Base-by-base conservation (phyloP, 2,113 vertebrate species). In the Rafetus swinhoei region DNA sequence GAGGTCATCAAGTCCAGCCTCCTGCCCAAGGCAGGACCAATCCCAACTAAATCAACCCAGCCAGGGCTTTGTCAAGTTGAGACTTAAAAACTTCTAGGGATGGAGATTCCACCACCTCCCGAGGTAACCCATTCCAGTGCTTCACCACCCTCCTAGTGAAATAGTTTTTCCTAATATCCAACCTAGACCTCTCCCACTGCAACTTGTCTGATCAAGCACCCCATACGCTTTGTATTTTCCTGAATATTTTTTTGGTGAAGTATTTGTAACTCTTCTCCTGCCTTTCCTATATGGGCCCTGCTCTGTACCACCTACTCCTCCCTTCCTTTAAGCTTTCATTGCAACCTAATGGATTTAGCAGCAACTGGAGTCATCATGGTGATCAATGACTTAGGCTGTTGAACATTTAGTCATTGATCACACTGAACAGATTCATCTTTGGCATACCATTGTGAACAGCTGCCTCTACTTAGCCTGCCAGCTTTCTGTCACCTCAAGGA, bases 381-480 rank as follows among this genome's bases (percentile, higher is more conserved):
- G 97, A 97, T 97, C 95, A 93, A 29, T 93, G 94, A n/a, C 89
- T 88, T 6, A 9, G 87, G 86, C 52, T 24, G 76, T 53, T 92
- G 86, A 92, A 91, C 60, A 79, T 45, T 54, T 39, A 93, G 89
- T 72, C 84, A 91, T 62, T 93, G 96, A 96, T 97, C 96, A 90
- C 87, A 16, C 62, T 53, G 81, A 90, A 93, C 9, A 91, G 84
- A 94, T 88, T 81, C 85, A 93, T 93, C 87, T 90, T 81, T 86
- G 93, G 32, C 84, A 79, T 45, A 85, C 81, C 86, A 87, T 85
- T 85, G 35, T 59, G 80, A 92, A 81, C 97, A 97, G 97, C 96
- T 97, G 96, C 85, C 90, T 94, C 91, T 91, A 16, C 90, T 96
- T 88, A 95, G 85, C 72, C 83, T 94, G 93, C 92, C 92, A 95